Conservation (phyloP, 92 coral and sea anemone genomes). For the Porites evermanni region DNA sequence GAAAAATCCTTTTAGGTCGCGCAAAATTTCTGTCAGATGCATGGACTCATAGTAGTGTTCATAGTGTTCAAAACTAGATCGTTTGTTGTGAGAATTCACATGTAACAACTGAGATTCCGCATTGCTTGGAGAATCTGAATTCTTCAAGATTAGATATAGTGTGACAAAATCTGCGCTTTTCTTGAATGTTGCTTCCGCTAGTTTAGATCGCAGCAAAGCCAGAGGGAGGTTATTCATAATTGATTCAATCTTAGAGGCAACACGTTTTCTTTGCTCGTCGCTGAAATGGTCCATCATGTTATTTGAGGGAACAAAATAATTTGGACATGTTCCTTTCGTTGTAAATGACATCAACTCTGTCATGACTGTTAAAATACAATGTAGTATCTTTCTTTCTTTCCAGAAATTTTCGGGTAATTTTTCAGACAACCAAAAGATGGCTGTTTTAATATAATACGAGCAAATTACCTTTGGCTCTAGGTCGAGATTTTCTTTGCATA, state of each 20-base stretch:
- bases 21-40: slow-evolving; percentile 20
- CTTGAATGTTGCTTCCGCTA: slow-evolving; percentile 9
- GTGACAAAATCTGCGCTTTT: slow-evolving; percentile 14
- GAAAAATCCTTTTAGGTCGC: background rate
- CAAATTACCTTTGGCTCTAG: slow-evolving; percentile 25
- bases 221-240: slow-evolving; percentile 6
- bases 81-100: slow-evolving; percentile 10
- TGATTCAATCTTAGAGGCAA: slow-evolving; percentile 4
- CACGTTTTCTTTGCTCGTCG: slow-evolving; percentile 1
- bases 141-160: slow-evolving; percentile 15
- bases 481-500: slow-evolving; percentile 24
- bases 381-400: slow-evolving; percentile 7
- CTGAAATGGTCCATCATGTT: slow-evolving; percentile 22
- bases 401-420: slow-evolving; percentile 14
- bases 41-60: slow-evolving; percentile 24
- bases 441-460: slow-evolving; percentile 29
- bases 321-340: slow-evolving; percentile 9
- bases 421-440: slow-evolving; percentile 37
- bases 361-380: background rate
- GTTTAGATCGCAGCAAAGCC: slow-evolving; percentile 8
- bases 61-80: background rate
- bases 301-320: slow-evolving; percentile 19
- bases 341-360: slow-evolving; percentile 19
- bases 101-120: slow-evolving; percentile 4
- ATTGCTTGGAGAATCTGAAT: slow-evolving; percentile 25